Conservation (phyloP, 2,888 invertebrate species). For the Zaprionus lineosus region DNA sequence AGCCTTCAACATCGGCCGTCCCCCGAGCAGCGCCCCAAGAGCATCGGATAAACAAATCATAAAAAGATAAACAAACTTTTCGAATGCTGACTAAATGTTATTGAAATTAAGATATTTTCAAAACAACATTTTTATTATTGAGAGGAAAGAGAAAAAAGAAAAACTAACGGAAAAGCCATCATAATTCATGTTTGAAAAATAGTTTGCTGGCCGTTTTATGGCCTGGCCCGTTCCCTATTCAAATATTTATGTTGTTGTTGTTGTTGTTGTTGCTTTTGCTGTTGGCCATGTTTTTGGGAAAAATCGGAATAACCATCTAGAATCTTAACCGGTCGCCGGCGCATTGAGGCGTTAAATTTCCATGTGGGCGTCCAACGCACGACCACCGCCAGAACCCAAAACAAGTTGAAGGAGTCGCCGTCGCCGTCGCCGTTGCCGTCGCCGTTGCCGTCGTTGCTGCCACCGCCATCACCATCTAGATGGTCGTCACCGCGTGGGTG, state of each 20-base stretch:
- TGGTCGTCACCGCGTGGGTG: conserved; percentile 45
- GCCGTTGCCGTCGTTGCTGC: conserved; percentile 9
- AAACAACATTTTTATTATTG: conserved; percentile 12
- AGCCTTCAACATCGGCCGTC: background rate
- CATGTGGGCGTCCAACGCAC: conserved; percentile 62
- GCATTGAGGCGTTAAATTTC: conserved; percentile 71
- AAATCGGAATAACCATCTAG: conserved; percentile 34
- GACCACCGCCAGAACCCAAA: conserved; percentile 22
- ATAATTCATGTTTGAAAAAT: conserved; percentile 56
- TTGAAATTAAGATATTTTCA: conserved; percentile 69
- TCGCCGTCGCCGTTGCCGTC: conserved; percentile 16
- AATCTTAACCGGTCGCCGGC: conserved; percentile 53
- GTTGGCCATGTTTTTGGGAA: conserved; percentile 48
- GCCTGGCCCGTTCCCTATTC: conserved; percentile 9
- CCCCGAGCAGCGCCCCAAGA: too few relatives aligned
- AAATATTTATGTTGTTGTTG: conserved; percentile 49
- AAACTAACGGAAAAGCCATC: conserved; percentile 52
- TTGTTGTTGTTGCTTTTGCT: too few relatives aligned
- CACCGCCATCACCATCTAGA: conserved; percentile 13
- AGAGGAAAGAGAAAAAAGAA: too few relatives aligned
- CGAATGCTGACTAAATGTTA: conserved; percentile 47
- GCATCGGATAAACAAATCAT: conserved; percentile 66
- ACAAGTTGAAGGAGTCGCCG: conserved; percentile 60
- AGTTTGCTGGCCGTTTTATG: conserved; percentile 19
- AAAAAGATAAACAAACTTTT: conserved; percentile 50